Conservation (phyloP, 2,888 invertebrate species). For the Steinernema scapterisci region DNA sequence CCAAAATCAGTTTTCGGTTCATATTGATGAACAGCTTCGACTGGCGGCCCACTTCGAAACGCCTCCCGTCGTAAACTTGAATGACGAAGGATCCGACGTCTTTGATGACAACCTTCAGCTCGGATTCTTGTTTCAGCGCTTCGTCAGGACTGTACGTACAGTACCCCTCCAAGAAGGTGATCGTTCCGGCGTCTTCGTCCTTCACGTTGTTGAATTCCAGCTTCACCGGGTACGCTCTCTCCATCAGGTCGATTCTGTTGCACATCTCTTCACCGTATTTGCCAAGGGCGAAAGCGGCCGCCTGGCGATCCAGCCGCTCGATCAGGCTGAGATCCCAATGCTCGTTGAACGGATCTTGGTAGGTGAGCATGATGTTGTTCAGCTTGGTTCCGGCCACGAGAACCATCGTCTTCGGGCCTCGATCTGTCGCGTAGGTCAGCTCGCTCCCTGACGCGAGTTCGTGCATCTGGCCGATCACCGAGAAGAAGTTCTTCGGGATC, state of each 20-base stretch:
- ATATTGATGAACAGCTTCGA: neutral
- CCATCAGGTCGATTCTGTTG: neutral
- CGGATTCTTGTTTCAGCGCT: neutral
- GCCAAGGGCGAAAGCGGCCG: constrained; percentile 9
- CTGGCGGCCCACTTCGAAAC: neutral
- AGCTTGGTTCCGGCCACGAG: constrained; percentile 11
- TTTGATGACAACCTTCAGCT: constrained; percentile 8
- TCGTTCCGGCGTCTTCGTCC: neutral
- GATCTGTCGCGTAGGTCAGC: neutral
- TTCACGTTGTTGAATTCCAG: neutral
- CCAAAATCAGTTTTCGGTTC: neutral
- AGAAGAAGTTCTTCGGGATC: neutral
- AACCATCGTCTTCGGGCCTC: neutral
- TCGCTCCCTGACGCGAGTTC: neutral
- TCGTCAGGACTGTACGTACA: neutral
- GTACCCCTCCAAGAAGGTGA: neutral
- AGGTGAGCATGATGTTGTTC: constrained; percentile 4
- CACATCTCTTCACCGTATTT: constrained; percentile 22
- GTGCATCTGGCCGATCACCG: neutral
- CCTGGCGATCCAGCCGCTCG: constrained; percentile 2
- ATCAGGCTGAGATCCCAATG: neutral
- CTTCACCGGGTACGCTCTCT: neutral
- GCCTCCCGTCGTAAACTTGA: neutral
- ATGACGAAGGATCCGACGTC: constrained; percentile 17
- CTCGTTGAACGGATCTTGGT: neutral